Evolutionary conservation across 2,797 vertebrate genomes (phyloP).

Genomic region (Triplophysa bombifrons): DNA sequence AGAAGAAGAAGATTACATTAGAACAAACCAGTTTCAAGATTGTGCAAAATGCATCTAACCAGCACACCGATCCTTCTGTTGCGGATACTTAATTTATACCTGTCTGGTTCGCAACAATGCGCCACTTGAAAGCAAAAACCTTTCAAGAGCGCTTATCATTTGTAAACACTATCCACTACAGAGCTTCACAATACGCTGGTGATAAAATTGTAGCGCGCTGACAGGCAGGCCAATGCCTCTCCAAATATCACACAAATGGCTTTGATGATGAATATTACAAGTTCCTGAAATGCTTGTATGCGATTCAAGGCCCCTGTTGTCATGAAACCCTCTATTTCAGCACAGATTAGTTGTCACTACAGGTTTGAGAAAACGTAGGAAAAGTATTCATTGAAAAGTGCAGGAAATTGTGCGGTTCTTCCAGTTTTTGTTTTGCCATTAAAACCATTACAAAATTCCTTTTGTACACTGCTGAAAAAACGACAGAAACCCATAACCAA

Average conservation of each 20-base stretch:
- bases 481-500: not conserved
- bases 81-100: constrained; percentile 40
- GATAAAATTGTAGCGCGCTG: not conserved
- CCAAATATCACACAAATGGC: constrained; percentile 2
- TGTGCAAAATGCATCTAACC: constrained; percentile 36
- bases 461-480: no score
- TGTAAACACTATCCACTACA: constrained; percentile 21
- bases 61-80: constrained; percentile 32
- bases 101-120: constrained; percentile 45
- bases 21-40: constrained; percentile 62
- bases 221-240: not conserved
- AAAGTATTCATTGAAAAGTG: not conserved
- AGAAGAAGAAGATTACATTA: constrained; percentile 71
- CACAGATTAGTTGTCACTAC: not conserved
- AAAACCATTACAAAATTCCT: no score
- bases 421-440: not conserved
- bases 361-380: not conserved
- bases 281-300: not conserved
- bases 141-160: constrained; percentile 51
- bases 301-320: not conserved
- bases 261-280: constrained; percentile 19
- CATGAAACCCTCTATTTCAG: not conserved
- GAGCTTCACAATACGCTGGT: not conserved
- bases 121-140: constrained; percentile 11
- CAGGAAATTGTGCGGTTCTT: not conserved